Conservation (phyloP, 1,140 invertebrate species). For the Euura lappo region DNA sequence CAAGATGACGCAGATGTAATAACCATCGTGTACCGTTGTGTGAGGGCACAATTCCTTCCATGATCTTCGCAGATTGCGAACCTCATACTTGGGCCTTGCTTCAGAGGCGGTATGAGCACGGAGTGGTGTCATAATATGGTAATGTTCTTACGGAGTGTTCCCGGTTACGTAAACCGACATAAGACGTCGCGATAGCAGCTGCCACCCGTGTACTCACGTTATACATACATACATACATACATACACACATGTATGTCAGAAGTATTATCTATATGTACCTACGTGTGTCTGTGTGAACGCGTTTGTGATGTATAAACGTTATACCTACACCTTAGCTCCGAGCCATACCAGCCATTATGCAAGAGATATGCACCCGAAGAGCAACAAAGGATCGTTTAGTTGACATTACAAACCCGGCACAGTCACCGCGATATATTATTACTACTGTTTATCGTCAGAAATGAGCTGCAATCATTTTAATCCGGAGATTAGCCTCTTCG, state of each 20-base stretch:
- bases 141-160: not conserved
- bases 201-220: not conserved
- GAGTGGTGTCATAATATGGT: not conserved
- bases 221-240: too few species aligned
- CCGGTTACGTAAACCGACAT: not conserved
- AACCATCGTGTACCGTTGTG: too few species aligned
- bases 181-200: constrained; percentile 5
- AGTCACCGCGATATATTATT: too few species aligned
- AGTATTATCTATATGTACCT: not conserved
- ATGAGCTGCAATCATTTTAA: too few species aligned
- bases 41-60: too few species aligned
- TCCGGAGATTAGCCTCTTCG: too few species aligned
- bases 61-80: not conserved
- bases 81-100: not conserved
- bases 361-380: not conserved
- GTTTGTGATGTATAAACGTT: not conserved
- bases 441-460: too few species aligned
- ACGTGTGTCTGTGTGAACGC: not conserved
- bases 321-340: too few species aligned
- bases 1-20: too few species aligned
- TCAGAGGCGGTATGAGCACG: not conserved
- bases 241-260: too few species aligned
- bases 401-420: not conserved
- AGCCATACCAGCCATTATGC: not conserved
- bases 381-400: not conserved